Evolutionary conservation across 2,113 vertebrate species (phyloP), one percentile per base, ranked within the genome.

Genomic region (Bolborhynchus lineola): DNA sequence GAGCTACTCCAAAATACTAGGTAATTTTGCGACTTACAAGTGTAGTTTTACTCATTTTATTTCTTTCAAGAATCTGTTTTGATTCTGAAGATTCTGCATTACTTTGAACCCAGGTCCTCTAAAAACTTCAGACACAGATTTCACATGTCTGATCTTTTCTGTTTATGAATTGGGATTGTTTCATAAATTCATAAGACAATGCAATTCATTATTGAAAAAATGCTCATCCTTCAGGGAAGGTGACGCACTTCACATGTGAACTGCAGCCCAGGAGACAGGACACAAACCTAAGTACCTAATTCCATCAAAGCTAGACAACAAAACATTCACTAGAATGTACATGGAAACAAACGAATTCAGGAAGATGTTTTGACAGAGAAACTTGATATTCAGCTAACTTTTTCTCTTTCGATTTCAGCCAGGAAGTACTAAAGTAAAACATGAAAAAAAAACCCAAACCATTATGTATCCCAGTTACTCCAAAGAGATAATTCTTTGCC

Each of bases 1-100:
- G 25, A 57, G 35, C 29, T 29, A 41, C 50, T 42, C 21, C 3
- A 14, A 29, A 35, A 20, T 19, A 25, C 2, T 2, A 7, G 6
- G 13, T 29, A 16, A n/a, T 23, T 46, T 7, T 18, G 7, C 6
- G 14, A 13, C 23, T 46, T 2, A 9, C 0, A 79, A 12, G 31
- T 4, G 44, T 19, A 19, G 7, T 3, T 52, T 11, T 7, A 13
- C 23, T 44, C 29, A 1, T 52, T 25, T 21, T 1, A 5, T 29
- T 20, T 16, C 52, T 57, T 77, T 15, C 26, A 25, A 12, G 33
- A 21, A 10, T 6, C 31, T 23, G 20, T 0, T 52, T 7, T 26
- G 15, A 6, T 64, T 69, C 21, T 1, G 2, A n/a, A 46, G 42
- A 39, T 2, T 25, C 19, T n/a, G 72, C 49, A 9, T 47, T 46